Conservation (phyloP, 2,888 invertebrate species). For the Orchesella flavescens region DNA sequence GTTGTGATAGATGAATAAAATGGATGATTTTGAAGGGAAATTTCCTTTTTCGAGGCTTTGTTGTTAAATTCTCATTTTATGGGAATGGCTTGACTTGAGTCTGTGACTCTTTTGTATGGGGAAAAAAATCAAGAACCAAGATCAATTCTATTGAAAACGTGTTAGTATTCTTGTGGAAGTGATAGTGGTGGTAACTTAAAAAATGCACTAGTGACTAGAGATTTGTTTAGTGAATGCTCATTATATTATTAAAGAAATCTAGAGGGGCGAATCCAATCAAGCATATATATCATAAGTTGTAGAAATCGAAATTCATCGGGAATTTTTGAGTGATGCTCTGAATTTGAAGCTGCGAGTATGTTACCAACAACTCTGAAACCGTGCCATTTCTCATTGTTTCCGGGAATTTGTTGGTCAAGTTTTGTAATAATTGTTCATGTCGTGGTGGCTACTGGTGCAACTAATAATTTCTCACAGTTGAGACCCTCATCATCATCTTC, state of each 20-base stretch:
- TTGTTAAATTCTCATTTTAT: not conserved
- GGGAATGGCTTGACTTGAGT: not conserved
- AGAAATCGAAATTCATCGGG: not conserved
- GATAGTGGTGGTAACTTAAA: too few relatives aligned
- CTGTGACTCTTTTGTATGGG: not conserved
- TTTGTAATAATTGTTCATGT: not conserved
- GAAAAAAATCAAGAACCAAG: conserved; percentile 11
- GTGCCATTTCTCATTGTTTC: conserved; percentile 18
- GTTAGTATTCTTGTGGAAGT: not conserved
- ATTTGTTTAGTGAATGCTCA: too few relatives aligned
- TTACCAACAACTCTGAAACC: conserved; percentile 30
- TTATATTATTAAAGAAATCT: too few relatives aligned
- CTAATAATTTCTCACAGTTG: conserved; percentile 1
- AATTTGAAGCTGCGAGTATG: conserved; percentile 8
- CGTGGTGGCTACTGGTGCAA: too few relatives aligned
- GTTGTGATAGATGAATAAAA: conserved; percentile 17
- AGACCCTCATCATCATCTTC: not conserved
- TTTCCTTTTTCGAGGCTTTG: conserved; percentile 52
- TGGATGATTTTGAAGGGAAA: conserved; percentile 33
- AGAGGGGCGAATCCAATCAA: too few relatives aligned
- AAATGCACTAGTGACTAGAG: too few relatives aligned
- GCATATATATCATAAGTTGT: too few relatives aligned
- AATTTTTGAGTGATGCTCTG: not conserved
- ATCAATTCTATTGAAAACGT: conserved; percentile 13
- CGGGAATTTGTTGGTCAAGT: not conserved